phyloP scores from a whole-genome alignment of 2,888 invertebrate species.

The Eurytoma californica region DNA sequence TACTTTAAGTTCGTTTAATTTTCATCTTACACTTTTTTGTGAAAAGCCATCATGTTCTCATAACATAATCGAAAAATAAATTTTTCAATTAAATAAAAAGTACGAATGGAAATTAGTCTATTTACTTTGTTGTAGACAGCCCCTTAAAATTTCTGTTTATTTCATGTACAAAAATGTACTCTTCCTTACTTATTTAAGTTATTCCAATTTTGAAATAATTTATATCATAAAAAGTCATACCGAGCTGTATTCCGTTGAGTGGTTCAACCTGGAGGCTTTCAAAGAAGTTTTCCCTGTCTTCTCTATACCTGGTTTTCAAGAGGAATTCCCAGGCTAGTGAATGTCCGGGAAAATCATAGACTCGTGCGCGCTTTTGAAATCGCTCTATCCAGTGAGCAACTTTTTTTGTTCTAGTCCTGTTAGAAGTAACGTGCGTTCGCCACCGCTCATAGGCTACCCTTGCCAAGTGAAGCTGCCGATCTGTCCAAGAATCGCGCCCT shows the following conservation, averaged over 20 bases:
- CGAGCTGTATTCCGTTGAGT: conserved; percentile 2
- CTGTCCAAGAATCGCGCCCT: neutral
- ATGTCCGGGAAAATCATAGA: conserved; percentile 73
- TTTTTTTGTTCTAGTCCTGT: conserved; percentile 44
- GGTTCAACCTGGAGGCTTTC: conserved; percentile 73
- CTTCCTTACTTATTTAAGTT: conserved; percentile 3
- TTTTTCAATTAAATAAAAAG: no score
- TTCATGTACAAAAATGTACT: neutral
- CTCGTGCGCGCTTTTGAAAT: conserved; percentile 74
- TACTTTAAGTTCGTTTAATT: neutral
- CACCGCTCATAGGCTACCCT: neutral
- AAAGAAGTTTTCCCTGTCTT: conserved; percentile 76
- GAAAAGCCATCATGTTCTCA: conserved; percentile 29
- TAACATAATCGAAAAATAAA: conserved; percentile 9
- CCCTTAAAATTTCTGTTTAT: neutral
- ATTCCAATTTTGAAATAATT: neutral
- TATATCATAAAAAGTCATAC: neutral
- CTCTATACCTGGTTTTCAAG: conserved; percentile 76
- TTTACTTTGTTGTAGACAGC: no score
- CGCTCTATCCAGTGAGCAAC: conserved; percentile 71
- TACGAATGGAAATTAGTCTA: neutral
- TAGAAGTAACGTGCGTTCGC: neutral
- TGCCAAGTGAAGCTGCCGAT: neutral
- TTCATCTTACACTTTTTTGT: conserved; percentile 1
- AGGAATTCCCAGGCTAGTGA: conserved; percentile 76